Base-by-base conservation (phyloP, 2,888 invertebrate genomes). In the Scaptodrosophila latifasciaeformis region DNA sequence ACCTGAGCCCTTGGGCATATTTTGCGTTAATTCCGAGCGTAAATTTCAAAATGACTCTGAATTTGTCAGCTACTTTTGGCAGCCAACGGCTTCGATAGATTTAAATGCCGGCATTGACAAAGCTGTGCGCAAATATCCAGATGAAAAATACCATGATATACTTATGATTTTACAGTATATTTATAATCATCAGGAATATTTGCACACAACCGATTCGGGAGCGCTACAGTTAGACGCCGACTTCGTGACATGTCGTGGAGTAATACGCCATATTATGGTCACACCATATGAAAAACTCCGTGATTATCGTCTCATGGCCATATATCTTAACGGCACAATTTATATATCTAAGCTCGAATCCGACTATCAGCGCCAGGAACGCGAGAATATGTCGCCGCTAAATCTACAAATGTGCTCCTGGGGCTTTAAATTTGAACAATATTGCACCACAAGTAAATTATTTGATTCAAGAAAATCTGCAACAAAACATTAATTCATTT, bases 381-480 rank as follows among this genome's bases (percentile, higher is more conserved):
- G 18, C 1, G 34, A 42, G 10, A 21, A 47, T 2, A 57, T 46
- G 51, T 21, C 55, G 0, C 2, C 4, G 0, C n/a, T 2, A 0
- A 4, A 49, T 0, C 0, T 5, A n/a, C 15, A 35, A n/a, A 67
- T 80, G 80, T 72, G 77, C 40, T 70, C 80, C 1, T 75, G 75
- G 75, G 75, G 80, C 10, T 75, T 64, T n/a, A 75, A 80, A 19
- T 75, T 75, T 18, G 75, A 75, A 19, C 75, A 80, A 37, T 77
- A 54, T 18, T 42, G 70, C 19, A n/a, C 31, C 1, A 24, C 49
- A n/a, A 4, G 49, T 49, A 12, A 31, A 40, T 31, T 5, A 9
- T 43, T 29, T 27, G 5, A 13, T 12, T 27, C 10, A 27, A 13
- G n/a, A n/a, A n/a, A n/a, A n/a, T 2, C n/a, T 17, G 5, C 21